Evolutionary conservation across 2,888 invertebrate genomes (phyloP).

Genomic region (Diloba caeruleocephala): DNA sequence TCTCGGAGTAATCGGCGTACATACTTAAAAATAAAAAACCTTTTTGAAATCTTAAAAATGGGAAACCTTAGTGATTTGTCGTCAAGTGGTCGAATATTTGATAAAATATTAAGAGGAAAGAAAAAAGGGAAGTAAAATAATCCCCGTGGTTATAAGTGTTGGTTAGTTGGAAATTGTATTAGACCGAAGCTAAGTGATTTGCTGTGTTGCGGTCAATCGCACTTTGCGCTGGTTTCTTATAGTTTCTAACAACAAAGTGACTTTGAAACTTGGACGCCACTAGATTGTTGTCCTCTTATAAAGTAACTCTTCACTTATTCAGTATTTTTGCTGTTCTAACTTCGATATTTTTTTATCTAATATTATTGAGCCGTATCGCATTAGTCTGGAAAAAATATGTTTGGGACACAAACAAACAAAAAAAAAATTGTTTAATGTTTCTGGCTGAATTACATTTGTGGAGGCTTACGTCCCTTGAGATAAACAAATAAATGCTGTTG

Average conservation of each 20-base stretch:
- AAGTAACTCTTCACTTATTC: constrained; percentile 7
- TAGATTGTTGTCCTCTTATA: constrained; percentile 23
- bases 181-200: constrained; percentile 82
- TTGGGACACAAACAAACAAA: no score
- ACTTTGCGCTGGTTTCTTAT: constrained; percentile 73
- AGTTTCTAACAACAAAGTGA: constrained; percentile 66
- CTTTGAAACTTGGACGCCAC: constrained; percentile 63
- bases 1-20: no score
- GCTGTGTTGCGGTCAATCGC: constrained; percentile 83
- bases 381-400: no score
- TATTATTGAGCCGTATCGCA: no score
- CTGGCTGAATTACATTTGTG: no score
- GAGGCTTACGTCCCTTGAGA: no score
- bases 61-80: constrained; percentile 31
- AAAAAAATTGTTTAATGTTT: no score
- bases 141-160: constrained; percentile 59
- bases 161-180: constrained; percentile 65
- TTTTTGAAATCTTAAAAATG: no score
- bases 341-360: no score
- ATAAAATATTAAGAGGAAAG: constrained; percentile 55
- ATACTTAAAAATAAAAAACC: no score
- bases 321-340: no score
- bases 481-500: no score
- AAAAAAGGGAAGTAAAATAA: constrained; percentile 50
- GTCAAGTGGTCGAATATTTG: constrained; percentile 46